Evolutionary conservation across 2,888 invertebrate genomes (phyloP).

Genomic region (Rhagonycha fulva): DNA sequence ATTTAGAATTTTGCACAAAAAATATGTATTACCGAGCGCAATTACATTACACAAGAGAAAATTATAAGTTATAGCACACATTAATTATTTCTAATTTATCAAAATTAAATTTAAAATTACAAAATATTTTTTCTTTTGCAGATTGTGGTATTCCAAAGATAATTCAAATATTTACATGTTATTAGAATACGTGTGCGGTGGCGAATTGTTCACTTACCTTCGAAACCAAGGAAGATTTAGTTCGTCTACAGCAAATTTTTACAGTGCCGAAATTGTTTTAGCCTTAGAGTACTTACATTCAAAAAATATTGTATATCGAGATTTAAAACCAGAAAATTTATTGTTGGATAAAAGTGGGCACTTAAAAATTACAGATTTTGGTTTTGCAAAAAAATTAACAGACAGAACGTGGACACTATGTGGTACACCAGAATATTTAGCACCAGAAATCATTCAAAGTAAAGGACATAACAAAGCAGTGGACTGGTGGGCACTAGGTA

Average conservation of each 20-base stretch:
- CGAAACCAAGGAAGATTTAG: conserved; percentile 90
- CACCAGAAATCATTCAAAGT: conserved; percentile 95
- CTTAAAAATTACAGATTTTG: conserved; percentile 96
- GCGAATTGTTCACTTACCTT: conserved; percentile 95
- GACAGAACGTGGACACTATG: conserved; percentile 97
- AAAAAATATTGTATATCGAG: conserved; percentile 84
- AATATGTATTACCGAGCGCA: neutral
- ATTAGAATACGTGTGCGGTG: conserved; percentile 95
- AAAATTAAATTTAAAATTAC: neutral
- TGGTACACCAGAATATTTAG: conserved; percentile 96
- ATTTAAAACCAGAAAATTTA: conserved; percentile 93
- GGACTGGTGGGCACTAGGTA: conserved; percentile 98
- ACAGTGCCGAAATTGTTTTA: conserved; percentile 91
- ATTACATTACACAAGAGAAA: neutral
- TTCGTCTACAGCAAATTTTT: conserved; percentile 86
- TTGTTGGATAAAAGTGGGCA: conserved; percentile 92
- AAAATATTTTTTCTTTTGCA: conserved; percentile 55
- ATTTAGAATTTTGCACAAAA: neutral
- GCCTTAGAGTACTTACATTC: conserved; percentile 94
- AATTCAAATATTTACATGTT: conserved; percentile 93
- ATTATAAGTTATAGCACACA: neutral
- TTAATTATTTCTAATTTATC: neutral
- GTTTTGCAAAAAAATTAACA: conserved; percentile 92
- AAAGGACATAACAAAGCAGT: conserved; percentile 98
- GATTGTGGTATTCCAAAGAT: conserved; percentile 92